Conservation (phyloP, 2,888 invertebrate genomes). For the Coelopa pilipes region DNA sequence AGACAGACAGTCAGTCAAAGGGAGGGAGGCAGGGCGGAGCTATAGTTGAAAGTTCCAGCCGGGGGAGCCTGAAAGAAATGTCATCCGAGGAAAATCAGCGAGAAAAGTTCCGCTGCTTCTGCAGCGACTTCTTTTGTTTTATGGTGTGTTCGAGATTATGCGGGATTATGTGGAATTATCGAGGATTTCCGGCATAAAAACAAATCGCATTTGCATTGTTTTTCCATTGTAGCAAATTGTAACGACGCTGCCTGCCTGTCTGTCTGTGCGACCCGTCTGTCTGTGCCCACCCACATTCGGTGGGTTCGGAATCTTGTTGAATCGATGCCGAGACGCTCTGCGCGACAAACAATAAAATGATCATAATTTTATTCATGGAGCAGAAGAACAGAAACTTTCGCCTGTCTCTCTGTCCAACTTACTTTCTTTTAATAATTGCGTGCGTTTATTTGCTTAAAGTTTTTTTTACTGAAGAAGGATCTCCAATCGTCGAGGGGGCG, state of each 20-base stretch:
- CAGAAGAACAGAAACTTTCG: not conserved
- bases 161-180: constrained; percentile 56
- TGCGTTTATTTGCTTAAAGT: constrained; percentile 6
- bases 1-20: too few relatives aligned
- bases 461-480: not conserved
- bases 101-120: not conserved
- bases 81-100: not conserved
- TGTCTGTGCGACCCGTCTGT: not conserved
- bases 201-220: constrained; percentile 53
- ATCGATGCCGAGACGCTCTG: not conserved
- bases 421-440: constrained; percentile 6
- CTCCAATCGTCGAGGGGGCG: too few relatives aligned
- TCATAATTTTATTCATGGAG: constrained; percentile 25
- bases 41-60: too few relatives aligned
- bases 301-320: constrained; percentile 12
- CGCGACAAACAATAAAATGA: constrained; percentile 24
- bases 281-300: not conserved
- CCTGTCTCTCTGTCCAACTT: not conserved
- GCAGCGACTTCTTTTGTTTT: constrained; percentile 15
- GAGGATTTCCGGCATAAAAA: constrained; percentile 55
- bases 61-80: not conserved
- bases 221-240: constrained; percentile 46
- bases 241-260: constrained; percentile 20
- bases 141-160: constrained; percentile 3
- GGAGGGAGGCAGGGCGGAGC: too few relatives aligned